Percentiles rank a stretch among this genome's conserved stretches.
Evolutionary conservation across 2,797 vertebrate genomes (phyloP).

Genomic region (Pseudopleuronectes americanus): DNA sequence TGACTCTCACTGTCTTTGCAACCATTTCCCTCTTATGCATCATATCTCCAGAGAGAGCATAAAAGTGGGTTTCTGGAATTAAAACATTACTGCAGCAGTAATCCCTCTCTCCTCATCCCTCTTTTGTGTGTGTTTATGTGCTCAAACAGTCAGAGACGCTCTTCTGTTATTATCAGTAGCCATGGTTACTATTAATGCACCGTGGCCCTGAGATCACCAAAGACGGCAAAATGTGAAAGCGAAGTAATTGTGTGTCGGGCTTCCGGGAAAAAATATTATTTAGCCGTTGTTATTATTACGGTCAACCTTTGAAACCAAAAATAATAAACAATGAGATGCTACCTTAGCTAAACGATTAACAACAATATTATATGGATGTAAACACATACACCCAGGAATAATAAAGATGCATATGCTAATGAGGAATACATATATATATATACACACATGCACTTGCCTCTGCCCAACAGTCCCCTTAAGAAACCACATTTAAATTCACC

Average conservation of each 20-base stretch:
- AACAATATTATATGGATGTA: neutral
- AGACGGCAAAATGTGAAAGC: neutral
- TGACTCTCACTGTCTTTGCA: slow-evolving; percentile 35
- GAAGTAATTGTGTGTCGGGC: neutral
- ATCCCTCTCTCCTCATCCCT: slow-evolving; percentile 6
- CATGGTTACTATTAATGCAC: slow-evolving; percentile 15
- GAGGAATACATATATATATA: neutral
- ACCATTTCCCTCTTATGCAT: slow-evolving; percentile 26
- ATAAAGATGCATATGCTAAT: neutral
- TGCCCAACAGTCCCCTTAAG: no score
- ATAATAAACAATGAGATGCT: neutral
- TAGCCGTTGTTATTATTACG: slow-evolving; percentile 2
- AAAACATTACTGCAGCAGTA: slow-evolving; percentile 26
- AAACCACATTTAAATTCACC: no score
- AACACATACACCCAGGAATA: neutral
- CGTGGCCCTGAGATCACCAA: neutral
- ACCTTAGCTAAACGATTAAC: neutral
- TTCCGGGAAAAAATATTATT: neutral
- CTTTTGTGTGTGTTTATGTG: slow-evolving; percentile 5
- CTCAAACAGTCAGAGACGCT: neutral
- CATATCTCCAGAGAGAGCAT: slow-evolving; percentile 31
- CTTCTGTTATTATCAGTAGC: slow-evolving; percentile 11
- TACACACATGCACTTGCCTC: no score
- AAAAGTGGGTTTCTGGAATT: slow-evolving; percentile 47
- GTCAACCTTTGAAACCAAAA: neutral